Conservation (phyloP, 2,113 vertebrate species). For the Ginglymostoma cirratum region DNA sequence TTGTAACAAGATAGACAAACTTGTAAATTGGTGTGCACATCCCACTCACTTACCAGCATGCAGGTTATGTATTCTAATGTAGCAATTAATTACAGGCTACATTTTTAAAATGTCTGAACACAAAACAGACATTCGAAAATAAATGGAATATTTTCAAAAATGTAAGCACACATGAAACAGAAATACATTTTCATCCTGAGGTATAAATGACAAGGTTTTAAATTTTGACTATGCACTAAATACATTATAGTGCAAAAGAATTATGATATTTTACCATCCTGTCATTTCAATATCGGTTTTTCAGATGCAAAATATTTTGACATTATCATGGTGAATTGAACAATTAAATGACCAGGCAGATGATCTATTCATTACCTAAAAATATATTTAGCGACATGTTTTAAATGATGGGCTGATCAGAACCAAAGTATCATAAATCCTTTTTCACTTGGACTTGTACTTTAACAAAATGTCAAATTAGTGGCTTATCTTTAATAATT, state of each 20-base stretch:
- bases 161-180: neutral
- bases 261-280: neutral
- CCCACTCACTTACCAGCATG: neutral
- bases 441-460: neutral
- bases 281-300: neutral
- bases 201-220: neutral
- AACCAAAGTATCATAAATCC: neutral
- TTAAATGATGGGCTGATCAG: neutral
- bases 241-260: neutral
- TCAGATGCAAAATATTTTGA: neutral
- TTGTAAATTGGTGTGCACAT: neutral
- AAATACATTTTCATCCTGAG: neutral
- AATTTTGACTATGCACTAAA: neutral
- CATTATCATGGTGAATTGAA: neutral
- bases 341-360: constrained; percentile 5
- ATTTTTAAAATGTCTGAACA: neutral
- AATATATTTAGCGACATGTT: neutral
- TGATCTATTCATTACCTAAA: neutral
- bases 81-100: neutral
- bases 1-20: neutral
- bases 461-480: constrained; percentile 12
- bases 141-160: neutral
- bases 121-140: neutral
- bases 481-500: neutral
- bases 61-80: neutral